Base-by-base conservation (phyloP, 1,140 invertebrate genomes). In the Antheraea mylitta region DNA sequence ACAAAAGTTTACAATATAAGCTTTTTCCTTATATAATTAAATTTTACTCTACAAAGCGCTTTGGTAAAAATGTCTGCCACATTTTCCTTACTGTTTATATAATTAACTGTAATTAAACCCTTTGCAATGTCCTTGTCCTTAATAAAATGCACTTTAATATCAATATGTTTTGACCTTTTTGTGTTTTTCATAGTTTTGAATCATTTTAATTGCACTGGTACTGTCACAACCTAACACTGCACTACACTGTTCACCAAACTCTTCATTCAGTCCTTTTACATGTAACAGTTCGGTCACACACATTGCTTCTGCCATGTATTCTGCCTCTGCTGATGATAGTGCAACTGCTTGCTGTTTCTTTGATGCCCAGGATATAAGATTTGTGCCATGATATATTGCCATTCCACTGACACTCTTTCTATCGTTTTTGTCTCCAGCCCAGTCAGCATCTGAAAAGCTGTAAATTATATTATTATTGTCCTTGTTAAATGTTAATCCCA, bases 391-490 rank as follows among this genome's bases (percentile, higher is more conserved):
- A 18, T 13, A 64, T 13, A 64, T 37, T 11, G 62, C 30, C 9
- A 9, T n/a, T 7, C 62, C 62, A 37, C 62, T 64, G 16, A 18
- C 18, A 37, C 62, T 64, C n/a, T 64, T 64, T n/a, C 62, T 64
- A 37, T 64, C 62, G 5, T 5, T 7, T 37, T 64, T 64, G 73
- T 83, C 76, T 7, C 76, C 74, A n/a, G 68, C 86, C 85, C 81
- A 87, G 70, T 86, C 82, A 42, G 85, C 79, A 78, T 91, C 80
- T n/a, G 10, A 18, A 64, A 69, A 77, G 6, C 62, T 72, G 7
- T 48, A 10, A 22, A 75, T 36, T 8, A n/a, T 13, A n/a, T 38
- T n/a, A 11, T 64, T 45, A 53, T 65, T 59, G 73, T 22, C 13
- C 9, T 8, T 30, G n/a, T 67, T 71, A 37, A 63, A 73, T 11